Evolutionary conservation across 2,797 vertebrate species (phyloP).

Genomic region (Leontocebus nigricollis): DNA sequence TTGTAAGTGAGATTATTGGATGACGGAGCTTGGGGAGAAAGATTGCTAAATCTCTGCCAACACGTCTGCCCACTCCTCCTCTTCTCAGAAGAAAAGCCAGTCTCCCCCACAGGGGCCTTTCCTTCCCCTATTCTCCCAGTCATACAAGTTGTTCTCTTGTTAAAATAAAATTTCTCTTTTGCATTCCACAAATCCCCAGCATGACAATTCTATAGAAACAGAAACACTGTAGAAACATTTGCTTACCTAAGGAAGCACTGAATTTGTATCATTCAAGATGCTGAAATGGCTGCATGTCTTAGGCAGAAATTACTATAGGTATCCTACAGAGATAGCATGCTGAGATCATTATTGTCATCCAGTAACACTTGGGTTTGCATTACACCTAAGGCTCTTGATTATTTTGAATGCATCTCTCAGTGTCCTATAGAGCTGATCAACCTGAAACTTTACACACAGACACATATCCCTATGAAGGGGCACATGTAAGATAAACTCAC

Average conservation of each 20-base stretch:
- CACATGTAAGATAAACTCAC: background rate
- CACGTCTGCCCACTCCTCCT: background rate
- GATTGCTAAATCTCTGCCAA: background rate
- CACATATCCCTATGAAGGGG: background rate
- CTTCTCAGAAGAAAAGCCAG: background rate
- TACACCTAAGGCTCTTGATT: background rate
- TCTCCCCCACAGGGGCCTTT: background rate
- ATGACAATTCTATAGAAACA: background rate
- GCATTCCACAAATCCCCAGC: background rate
- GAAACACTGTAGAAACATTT: background rate
- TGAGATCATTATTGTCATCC: background rate
- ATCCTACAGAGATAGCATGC: background rate
- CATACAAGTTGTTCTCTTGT: background rate
- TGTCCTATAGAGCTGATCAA: constrained; percentile 10
- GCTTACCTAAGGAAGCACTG: background rate
- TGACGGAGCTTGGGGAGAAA: fast-evolving
- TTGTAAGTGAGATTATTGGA: background rate
- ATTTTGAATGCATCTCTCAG: constrained; percentile 28
- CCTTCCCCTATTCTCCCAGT: background rate
- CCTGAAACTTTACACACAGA: background rate
- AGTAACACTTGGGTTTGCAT: background rate
- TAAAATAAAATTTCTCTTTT: background rate
- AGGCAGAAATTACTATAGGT: background rate
- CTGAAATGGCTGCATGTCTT: background rate
- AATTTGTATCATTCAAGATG: background rate